Evolutionary conservation across 1,140 invertebrate genomes (phyloP).

Genomic region (Neodiprion pinetum): DNA sequence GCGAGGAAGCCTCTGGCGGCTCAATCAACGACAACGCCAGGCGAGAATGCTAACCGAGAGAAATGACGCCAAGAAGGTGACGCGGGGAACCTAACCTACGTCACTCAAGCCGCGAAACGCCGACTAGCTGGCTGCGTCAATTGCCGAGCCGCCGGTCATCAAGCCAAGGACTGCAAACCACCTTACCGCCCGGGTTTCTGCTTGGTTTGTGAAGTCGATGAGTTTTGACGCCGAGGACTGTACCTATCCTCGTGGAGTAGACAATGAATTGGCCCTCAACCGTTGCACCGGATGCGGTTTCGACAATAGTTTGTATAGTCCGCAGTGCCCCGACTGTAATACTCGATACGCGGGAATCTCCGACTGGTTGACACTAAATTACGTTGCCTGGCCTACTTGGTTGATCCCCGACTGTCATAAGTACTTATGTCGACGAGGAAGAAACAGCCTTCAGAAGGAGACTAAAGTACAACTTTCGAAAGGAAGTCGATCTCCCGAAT

Average conservation of each 20-base stretch:
- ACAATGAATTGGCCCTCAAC: constrained; percentile 15
- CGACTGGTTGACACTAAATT: constrained; percentile 24
- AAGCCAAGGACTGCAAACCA: constrained; percentile 6
- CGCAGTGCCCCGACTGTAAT: constrained; percentile 24
- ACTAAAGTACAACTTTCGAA: too few relatives aligned
- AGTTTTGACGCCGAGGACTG: constrained; percentile 15
- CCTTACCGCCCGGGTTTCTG: constrained; percentile 18
- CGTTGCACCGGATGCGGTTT: constrained; percentile 13
- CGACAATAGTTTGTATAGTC: constrained; percentile 16
- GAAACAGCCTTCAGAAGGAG: too few relatives aligned
- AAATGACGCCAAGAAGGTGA: constrained; percentile 6
- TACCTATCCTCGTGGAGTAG: constrained; percentile 20
- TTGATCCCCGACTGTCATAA: constrained; percentile 15
- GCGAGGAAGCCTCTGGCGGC: too few relatives aligned
- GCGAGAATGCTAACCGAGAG: not conserved
- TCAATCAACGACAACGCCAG: too few relatives aligned
- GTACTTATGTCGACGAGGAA: not conserved
- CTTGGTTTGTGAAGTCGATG: constrained; percentile 15
- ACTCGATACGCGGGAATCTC: constrained; percentile 10
- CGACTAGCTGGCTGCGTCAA: constrained; percentile 14
- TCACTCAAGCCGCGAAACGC: not conserved
- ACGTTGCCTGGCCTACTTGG: constrained; percentile 17
- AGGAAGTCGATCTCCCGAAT: too few relatives aligned
- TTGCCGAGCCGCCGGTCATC: not conserved
- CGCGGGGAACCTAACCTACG: constrained; percentile 19